Percentiles rank a stretch among this genome's conserved stretches.
phyloP scores from a whole-genome alignment of 2,113 vertebrate genomes.

The Eurystomus gularis region DNA sequence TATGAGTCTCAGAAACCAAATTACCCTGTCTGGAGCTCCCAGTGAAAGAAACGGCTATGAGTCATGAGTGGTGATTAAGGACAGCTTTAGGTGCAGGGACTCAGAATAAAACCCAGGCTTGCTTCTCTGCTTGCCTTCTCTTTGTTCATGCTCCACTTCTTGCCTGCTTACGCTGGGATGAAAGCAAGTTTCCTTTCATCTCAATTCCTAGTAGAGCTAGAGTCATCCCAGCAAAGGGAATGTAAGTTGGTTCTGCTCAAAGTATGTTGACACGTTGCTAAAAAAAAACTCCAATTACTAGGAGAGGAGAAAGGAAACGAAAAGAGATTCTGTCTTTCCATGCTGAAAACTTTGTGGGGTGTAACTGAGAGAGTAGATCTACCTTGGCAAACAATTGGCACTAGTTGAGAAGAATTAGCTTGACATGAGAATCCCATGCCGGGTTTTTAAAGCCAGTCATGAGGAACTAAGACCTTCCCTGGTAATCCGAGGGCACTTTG shows the following conservation, averaged over 20 bases:
- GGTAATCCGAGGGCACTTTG: background rate
- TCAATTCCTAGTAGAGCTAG: slow-evolving; percentile 58
- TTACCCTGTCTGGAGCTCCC: slow-evolving; percentile 14
- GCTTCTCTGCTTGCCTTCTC: slow-evolving; percentile 7
- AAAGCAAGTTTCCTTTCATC: slow-evolving; percentile 59
- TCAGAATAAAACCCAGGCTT: slow-evolving; percentile 30
- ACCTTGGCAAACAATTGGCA: background rate
- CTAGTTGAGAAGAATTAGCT: slow-evolving; percentile 2
- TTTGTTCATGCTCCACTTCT: slow-evolving; percentile 54
- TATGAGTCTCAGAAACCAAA: slow-evolving; percentile 1
- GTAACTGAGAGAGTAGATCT: slow-evolving; percentile 16
- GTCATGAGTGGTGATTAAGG: slow-evolving; percentile 43
- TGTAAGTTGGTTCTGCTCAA: background rate
- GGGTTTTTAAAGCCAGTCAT: background rate
- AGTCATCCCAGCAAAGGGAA: slow-evolving; percentile 54
- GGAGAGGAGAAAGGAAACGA: background rate
- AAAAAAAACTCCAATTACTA: background rate
- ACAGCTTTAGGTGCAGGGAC: slow-evolving; percentile 31
- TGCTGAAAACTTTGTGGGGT: background rate
- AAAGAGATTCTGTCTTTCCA: background rate
- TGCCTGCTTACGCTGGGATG: slow-evolving; percentile 34
- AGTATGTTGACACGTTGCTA: slow-evolving; percentile 33
- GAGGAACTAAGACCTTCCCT: background rate
- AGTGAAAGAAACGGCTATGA: slow-evolving; percentile 39
- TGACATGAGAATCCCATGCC: background rate